phyloP scores from a whole-genome alignment of 2,888 invertebrate species.

The Nomada fucata region DNA sequence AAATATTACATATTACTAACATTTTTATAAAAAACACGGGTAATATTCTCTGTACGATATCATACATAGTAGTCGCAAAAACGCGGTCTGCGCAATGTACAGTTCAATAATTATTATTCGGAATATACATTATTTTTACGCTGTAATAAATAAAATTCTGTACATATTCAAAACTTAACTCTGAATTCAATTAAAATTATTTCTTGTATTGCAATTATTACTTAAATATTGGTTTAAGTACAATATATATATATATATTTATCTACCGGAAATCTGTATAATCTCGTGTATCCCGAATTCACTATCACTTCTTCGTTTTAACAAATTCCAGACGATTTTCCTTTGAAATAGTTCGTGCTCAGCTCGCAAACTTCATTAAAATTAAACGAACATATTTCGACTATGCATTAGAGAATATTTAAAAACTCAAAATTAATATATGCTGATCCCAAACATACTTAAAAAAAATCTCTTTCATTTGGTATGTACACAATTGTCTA shows the following conservation, averaged over 20 bases:
- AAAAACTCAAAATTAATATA: conserved; percentile 4
- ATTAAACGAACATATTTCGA: conserved; percentile 2
- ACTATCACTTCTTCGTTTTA: neutral
- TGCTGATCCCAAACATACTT: neutral
- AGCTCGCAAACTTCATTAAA: conserved; percentile 14
- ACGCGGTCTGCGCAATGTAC: conserved; percentile 49
- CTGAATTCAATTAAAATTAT: conserved; percentile 41
- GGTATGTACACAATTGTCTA: conserved; percentile 25
- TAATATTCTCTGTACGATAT: conserved; percentile 62
- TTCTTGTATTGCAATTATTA: conserved; percentile 30
- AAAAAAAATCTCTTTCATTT: conserved; percentile 29
- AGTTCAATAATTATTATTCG: conserved; percentile 50
- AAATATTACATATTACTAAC: conserved; percentile 54
- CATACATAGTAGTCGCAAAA: conserved; percentile 46
- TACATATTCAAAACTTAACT: conserved; percentile 58
- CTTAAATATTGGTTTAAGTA: conserved; percentile 60
- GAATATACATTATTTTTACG: conserved; percentile 62
- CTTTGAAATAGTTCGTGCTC: neutral
- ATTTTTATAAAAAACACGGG: conserved; percentile 66
- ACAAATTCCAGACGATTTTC: neutral
- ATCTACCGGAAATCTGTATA: conserved; percentile 11
- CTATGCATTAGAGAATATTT: conserved; percentile 11
- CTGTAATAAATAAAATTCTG: conserved; percentile 71
- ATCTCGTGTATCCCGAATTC: conserved; percentile 23
- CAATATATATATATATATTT: conserved; percentile 15